Evolutionary conservation across 2,113 vertebrate species (phyloP).

Genomic region (Platysteira castanea): DNA sequence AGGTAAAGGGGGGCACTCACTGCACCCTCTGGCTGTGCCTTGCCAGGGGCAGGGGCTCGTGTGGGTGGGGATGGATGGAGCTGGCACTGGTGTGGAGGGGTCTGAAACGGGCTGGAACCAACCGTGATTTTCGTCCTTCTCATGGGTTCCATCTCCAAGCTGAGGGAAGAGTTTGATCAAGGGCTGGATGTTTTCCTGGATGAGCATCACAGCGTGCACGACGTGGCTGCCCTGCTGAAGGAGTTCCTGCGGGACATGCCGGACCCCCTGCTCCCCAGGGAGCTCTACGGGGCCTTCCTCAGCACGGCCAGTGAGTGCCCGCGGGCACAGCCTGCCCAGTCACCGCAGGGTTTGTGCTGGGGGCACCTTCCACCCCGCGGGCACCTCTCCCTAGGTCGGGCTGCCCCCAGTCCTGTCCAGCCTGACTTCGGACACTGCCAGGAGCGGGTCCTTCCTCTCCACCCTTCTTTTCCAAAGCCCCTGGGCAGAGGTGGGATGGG

Average conservation of each 20-base stretch:
- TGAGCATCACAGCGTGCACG: slow-evolving; percentile 85
- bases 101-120: background rate
- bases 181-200: slow-evolving; percentile 78
- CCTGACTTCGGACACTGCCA: background rate
- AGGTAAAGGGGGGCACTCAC: slow-evolving; percentile 67
- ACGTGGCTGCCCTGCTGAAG: slow-evolving; percentile 89
- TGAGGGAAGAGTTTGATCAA: slow-evolving; percentile 76
- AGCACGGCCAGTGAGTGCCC: slow-evolving; percentile 79
- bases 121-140: background rate
- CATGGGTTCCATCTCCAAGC: slow-evolving; percentile 20
- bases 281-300: slow-evolving; percentile 88
- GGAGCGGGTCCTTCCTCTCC: background rate
- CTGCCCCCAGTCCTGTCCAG: background rate
- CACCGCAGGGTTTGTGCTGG: background rate
- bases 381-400: background rate
- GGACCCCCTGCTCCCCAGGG: slow-evolving; percentile 83
- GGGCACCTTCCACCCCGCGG: no score
- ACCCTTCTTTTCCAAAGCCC: background rate
- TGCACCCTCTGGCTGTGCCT: background rate
- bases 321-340: no score
- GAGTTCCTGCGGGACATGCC: slow-evolving; percentile 89
- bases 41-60: background rate
- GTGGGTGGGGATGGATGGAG: background rate
- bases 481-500: background rate
- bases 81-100: background rate